Conservation (phyloP, 2,797 vertebrate species). For the Urocyon cinereoargenteus region DNA sequence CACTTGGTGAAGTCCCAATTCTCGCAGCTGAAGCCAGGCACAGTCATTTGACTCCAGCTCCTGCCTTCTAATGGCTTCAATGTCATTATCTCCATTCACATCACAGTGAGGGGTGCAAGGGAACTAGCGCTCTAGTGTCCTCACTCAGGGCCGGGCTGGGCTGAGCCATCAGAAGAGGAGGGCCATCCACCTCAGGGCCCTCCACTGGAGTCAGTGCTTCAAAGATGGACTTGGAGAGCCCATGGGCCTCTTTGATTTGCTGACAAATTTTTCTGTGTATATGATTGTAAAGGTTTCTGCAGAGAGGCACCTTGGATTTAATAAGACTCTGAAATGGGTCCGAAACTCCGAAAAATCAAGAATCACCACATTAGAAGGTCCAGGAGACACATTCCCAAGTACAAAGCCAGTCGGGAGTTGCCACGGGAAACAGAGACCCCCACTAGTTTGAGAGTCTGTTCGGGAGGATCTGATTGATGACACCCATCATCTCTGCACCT, state of each 20-base stretch:
- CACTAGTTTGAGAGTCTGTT: not conserved
- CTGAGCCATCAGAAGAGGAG: rapidly evolving
- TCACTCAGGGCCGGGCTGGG: not conserved
- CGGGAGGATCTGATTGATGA: not conserved
- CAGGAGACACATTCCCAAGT: not conserved
- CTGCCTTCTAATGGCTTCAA: not conserved
- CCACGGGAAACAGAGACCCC: slow-evolving; percentile 42
- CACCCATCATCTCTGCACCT: not conserved
- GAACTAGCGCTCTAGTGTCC: no score
- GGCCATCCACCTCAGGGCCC: not conserved
- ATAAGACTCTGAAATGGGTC: slow-evolving; percentile 8
- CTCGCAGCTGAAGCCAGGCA: not conserved
- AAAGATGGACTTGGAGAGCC: not conserved
- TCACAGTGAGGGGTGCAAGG: not conserved
- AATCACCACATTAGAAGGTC: not conserved
- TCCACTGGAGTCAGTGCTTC: not conserved
- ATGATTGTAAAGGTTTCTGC: not conserved
- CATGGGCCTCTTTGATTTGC: not conserved
- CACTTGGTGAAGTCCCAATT: not conserved
- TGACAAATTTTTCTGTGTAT: not conserved
- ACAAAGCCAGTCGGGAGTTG: not conserved
- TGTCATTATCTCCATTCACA: not conserved
- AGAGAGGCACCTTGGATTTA: slow-evolving; percentile 20
- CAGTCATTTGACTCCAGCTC: not conserved
- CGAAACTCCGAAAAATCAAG: not conserved